Evolutionary conservation across 2,888 invertebrate genomes (phyloP), one percentile per base, ranked within the genome.

Genomic region (Pardosa pseudoannulata): DNA sequence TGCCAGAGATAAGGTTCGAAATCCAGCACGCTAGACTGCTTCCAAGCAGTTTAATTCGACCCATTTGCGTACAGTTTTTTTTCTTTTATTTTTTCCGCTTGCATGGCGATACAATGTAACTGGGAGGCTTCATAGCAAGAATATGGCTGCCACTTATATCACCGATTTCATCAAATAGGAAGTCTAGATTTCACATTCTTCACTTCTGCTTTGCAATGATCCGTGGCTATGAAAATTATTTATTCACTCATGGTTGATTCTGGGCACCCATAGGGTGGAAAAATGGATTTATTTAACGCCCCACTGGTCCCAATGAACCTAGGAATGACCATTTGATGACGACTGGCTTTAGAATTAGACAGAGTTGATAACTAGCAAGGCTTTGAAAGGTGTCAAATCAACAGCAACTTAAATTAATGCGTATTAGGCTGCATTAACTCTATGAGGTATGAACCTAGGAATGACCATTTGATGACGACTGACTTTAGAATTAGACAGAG

Each of bases 261-360:
- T 64, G 65, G 23, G 36, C 56, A 39, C 32, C 62, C 65, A 76
- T 76, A 76, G 76, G 82, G 32, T 64, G 50, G 68, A 56, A 76
- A 83, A 76, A 76, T 72, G 75, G 56, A 36, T 76, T 83, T 64
- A 64, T 83, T 83, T 75, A 83, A 83, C 76, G 76, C 76, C 75
- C 50, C 71, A 71, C 19, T n/a, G 46, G 19, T 62, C 65, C n/a
- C 19, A 19, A 65, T 76, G 65, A 83, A 76, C 71, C 19, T 31
- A 11, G 16, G 65, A 50, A 72, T 83, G 82, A 76, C 82, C 82
- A 83, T 39, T 64, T 76, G 76, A 83, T 83, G 82, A 29, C 11
- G 76, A 56, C 31, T 83, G 72, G 76, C n/a, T n/a, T n/a, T n/a
- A n/a, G n/a, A n/a, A n/a, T n/a, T n/a, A n/a, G n/a, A n/a, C n/a